Evolutionary conservation across 2,113 vertebrate species (phyloP).

Genomic region (Nyctereutes procyonoides): DNA sequence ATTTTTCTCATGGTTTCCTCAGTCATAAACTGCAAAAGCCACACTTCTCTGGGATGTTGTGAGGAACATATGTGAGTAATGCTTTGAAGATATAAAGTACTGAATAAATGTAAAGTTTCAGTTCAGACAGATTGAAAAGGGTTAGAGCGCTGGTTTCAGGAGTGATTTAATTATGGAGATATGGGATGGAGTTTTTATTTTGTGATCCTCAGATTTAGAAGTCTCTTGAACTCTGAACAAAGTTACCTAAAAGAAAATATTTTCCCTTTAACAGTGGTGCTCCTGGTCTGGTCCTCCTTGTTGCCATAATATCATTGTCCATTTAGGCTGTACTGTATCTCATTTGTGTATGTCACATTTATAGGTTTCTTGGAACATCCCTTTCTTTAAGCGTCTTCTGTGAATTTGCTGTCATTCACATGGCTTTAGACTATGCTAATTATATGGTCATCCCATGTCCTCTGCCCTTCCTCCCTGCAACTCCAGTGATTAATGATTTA

Average conservation of each 20-base stretch:
- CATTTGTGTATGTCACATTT: neutral
- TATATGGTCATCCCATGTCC: neutral
- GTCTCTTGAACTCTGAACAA: neutral
- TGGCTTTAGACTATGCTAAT: neutral
- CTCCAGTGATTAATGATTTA: neutral
- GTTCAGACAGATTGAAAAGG: conserved; percentile 30
- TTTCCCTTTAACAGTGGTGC: neutral
- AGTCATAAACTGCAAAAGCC: neutral
- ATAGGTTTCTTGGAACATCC: neutral
- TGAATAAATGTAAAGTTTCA: conserved; percentile 4
- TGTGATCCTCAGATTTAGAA: neutral
- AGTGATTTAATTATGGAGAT: conserved; percentile 20
- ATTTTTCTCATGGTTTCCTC: neutral
- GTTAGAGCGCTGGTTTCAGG: conserved; percentile 44
- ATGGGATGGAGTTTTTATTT: neutral
- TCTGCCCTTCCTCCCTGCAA: neutral
- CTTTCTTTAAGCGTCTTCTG: neutral
- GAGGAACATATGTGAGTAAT: conserved; percentile 1
- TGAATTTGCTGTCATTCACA: conserved; percentile 39
- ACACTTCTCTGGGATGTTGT: neutral
- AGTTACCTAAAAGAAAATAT: neutral
- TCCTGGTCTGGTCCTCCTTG: neutral
- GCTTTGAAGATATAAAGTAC: conserved; percentile 10
- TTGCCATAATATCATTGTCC: neutral
- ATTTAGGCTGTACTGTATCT: neutral